Evolutionary conservation across 2,113 vertebrate species (phyloP), one percentile per base, ranked within the genome.

Genomic region (Macaca nemestrina): DNA sequence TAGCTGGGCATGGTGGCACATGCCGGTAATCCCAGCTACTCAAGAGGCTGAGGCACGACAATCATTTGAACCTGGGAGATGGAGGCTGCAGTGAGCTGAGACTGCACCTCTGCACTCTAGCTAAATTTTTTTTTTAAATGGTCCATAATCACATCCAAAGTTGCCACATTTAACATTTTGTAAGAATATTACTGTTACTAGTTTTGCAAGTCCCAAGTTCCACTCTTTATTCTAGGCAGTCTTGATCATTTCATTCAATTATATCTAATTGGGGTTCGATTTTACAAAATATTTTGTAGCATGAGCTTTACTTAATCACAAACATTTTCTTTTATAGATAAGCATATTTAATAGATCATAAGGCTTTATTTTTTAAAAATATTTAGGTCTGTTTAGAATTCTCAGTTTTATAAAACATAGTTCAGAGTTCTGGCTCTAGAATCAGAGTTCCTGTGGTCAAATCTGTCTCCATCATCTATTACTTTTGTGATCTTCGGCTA

Each of bases 291-390:
- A 9, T 30, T 61, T 38, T 35, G 11, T 32, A 75, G 17, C 32
- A 84, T 55, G 12, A 78, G 20, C 72, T 95, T 90, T 93, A 80
- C 67, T 92, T 76, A n/a, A 83, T 79, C 72, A 92, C 6, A 73
- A 92, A 32, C 0, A 57, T 70, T 88, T 64, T 10, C 14, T 90
- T 30, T 55, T 38, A 57, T 78, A 35, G 79, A 57, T 27, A 72
- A 38, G 14, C 8, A 86, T 83, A 68, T 85, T 73, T 78, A 89
- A 59, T 43, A 25, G 0, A 43, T 67, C 73, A 38, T 7, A 68
- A 18, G 14, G 22, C 0, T 73, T 0, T 64, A 50, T 27, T 16
- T 48, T 61, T 94, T 93, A 70, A n/a, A 1, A 68, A 75, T 13
- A 78, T 50, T 61, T 35, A 68, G 9, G 2, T 61, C 13, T 52